A percentile compares a stretch with the other conserved stretches of the same genome.
These are phyloP conservation scores for Chaetogeoica ovagalla DNA, from an alignment of 2,888 invertebrate species.

Conservation along the genomic window DNA sequence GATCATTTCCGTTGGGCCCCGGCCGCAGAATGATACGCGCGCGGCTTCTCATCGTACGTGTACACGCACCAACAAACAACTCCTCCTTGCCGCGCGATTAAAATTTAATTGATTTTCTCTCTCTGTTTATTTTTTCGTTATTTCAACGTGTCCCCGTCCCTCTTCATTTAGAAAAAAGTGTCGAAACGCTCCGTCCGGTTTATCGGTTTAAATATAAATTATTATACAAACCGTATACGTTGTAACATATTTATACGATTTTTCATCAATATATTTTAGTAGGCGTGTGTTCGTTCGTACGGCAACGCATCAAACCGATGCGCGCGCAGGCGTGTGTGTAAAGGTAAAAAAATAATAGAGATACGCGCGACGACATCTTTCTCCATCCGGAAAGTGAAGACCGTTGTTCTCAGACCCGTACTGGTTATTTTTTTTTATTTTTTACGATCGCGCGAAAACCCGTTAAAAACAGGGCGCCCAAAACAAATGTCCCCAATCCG, in stretches of 20 bases:
- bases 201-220: conserved; percentile 28
- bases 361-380: no score
- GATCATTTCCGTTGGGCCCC: conserved; percentile 36
- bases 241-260: neutral
- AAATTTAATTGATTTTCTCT: conserved; percentile 51
- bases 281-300: no score
- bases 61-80: neutral
- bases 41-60: neutral
- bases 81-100: conserved; percentile 41
- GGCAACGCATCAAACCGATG: no score
- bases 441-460: no score
- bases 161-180: conserved; percentile 31
- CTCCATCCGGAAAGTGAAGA: no score
- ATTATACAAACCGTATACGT: neutral
- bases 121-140: neutral
- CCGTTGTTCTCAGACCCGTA: no score
- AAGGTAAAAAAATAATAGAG: no score
- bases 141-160: conserved; percentile 36
- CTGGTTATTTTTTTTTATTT: no score
- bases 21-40: conserved; percentile 40
- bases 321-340: no score
- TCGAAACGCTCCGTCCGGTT: conserved; percentile 48
- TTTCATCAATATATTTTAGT: conserved; percentile 2
- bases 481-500: no score
- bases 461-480: no score